A percentile compares a stretch with the other conserved stretches of the same genome.
Conservation (phyloP, 2,797 vertebrate species). For the Dermochelys coriacea region DNA sequence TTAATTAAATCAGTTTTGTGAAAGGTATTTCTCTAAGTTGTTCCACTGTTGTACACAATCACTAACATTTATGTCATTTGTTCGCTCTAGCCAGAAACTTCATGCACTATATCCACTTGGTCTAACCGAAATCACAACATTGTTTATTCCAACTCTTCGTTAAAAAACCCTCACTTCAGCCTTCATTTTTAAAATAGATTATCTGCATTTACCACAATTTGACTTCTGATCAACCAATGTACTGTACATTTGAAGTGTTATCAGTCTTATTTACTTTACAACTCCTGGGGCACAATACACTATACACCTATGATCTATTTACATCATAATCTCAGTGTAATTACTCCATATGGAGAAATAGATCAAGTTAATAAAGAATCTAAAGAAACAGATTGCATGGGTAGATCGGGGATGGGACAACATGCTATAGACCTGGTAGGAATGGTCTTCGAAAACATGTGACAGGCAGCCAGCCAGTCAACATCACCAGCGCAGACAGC, state of each 20-base stretch:
- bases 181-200: not conserved
- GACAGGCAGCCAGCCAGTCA: not conserved
- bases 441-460: not conserved
- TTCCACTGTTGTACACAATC: not conserved
- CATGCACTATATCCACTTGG: not conserved
- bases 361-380: not conserved
- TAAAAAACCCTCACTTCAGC: not conserved
- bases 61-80: not conserved
- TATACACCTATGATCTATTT: not conserved
- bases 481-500: not conserved
- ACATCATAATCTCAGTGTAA: not conserved
- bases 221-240: not conserved
- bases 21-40: not conserved
- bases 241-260: not conserved
- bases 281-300: not conserved
- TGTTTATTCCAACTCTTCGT: not conserved
- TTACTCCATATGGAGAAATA: not conserved
- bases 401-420: not conserved
- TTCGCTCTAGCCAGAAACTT: not conserved
- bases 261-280: not conserved
- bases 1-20: not conserved
- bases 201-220: not conserved
- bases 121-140: not conserved
- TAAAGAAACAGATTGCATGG: not conserved
- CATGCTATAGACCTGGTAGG: not conserved